Conservation (phyloP, 2,888 invertebrate species). For the Halictus ligatus region DNA sequence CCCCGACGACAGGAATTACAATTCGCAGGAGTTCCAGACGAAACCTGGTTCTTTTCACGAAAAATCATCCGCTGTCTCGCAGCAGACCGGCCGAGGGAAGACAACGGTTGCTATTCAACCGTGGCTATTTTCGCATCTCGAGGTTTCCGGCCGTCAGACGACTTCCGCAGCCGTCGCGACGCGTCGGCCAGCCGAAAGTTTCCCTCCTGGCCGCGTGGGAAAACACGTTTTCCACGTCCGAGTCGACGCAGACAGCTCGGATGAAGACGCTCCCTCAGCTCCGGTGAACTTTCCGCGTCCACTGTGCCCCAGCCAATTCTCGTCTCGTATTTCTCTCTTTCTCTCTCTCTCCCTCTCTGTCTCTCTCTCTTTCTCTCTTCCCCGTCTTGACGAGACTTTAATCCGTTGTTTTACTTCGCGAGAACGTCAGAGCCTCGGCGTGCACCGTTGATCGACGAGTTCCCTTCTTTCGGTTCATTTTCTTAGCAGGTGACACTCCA, state of each 20-base stretch:
- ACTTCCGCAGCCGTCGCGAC: conserved; percentile 1
- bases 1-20: not conserved
- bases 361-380: not conserved
- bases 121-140: not conserved
- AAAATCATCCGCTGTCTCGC: not conserved
- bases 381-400: conserved; percentile 14
- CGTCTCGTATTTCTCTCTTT: not conserved
- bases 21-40: not conserved
- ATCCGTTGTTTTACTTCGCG: conserved; percentile 7
- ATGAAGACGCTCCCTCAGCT: not conserved
- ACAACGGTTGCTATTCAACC: not conserved
- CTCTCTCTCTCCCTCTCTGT: not conserved
- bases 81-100: not conserved
- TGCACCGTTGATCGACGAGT: conserved; percentile 6
- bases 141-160: not conserved
- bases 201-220: conserved; percentile 20
- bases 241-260: not conserved
- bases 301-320: conserved; percentile 5
- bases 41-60: not conserved
- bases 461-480: not conserved
- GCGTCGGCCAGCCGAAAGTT: not conserved
- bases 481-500: not conserved
- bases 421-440: not conserved
- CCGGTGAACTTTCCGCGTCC: conserved; percentile 10
- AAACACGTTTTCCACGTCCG: conserved; percentile 14